phyloP scores from a whole-genome alignment of 2,797 vertebrate species.

The Triplophysa yarkandensis region DNA sequence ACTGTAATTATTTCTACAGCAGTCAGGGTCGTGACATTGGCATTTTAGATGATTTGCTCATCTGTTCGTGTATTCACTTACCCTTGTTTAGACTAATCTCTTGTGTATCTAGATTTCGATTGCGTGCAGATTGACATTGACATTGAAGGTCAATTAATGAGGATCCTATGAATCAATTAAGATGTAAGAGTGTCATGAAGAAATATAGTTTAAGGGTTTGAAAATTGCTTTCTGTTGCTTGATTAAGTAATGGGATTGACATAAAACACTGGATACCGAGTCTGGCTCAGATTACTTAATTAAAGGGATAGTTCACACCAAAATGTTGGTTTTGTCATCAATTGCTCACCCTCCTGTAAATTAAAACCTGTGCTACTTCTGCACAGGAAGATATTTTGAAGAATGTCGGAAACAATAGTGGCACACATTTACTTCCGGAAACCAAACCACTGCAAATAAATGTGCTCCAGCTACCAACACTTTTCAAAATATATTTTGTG shows the following conservation, averaged over 20 bases:
- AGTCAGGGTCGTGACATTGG: conserved; percentile 47
- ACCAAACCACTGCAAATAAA: too few species aligned
- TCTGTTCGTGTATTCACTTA: conserved; percentile 46
- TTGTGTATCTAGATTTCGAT: conserved; percentile 42
- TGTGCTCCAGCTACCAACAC: too few species aligned
- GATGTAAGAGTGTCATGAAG: not conserved
- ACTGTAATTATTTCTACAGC: conserved; percentile 48
- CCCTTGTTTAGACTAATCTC: conserved; percentile 44
- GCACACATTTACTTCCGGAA: too few species aligned
- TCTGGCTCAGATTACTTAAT: not conserved
- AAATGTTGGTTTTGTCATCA: too few species aligned
- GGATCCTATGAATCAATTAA: conserved; percentile 1
- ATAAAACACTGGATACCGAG: not conserved
- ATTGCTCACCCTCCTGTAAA: too few species aligned
- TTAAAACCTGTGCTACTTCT: too few species aligned
- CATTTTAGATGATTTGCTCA: conserved; percentile 45
- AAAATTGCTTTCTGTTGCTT: not conserved
- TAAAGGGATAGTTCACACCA: too few species aligned
- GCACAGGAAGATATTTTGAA: too few species aligned
- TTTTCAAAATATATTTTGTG: too few species aligned
- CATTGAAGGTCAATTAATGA: conserved; percentile 20
- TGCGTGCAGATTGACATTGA: conserved; percentile 14
- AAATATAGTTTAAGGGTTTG: not conserved
- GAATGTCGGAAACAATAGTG: too few species aligned
- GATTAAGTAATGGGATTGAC: not conserved